Evolutionary conservation across 2,888 invertebrate genomes (phyloP).

Genomic region (Oscheius sp.): DNA sequence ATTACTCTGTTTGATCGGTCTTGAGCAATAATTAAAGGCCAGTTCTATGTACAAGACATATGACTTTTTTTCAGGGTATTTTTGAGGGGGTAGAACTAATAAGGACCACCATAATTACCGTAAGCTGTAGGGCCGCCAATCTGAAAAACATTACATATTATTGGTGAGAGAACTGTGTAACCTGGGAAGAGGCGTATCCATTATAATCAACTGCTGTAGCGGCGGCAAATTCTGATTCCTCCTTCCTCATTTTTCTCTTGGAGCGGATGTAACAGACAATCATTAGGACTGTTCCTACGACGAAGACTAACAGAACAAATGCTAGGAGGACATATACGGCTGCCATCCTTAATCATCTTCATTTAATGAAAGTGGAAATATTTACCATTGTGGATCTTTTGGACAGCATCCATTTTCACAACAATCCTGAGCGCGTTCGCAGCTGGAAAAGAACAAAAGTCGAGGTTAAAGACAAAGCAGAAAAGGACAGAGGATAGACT

Average conservation of each 20-base stretch:
- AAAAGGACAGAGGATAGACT: slow-evolving; percentile 18
- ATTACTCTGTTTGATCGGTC: slow-evolving; percentile 25
- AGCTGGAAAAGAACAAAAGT: slow-evolving; percentile 46
- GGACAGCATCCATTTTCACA: slow-evolving; percentile 71
- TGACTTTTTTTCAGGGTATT: neutral
- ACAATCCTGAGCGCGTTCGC: slow-evolving; percentile 70
- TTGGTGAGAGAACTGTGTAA: slow-evolving; percentile 1
- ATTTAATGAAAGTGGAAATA: neutral
- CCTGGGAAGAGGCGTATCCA: slow-evolving; percentile 58
- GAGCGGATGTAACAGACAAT: slow-evolving; percentile 68
- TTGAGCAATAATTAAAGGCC: slow-evolving; percentile 36
- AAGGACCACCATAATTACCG: slow-evolving; percentile 35
- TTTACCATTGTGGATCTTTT: slow-evolving; percentile 72
- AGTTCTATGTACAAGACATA: slow-evolving; percentile 32
- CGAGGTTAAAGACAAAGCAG: neutral
- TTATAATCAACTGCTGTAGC: slow-evolving; percentile 52
- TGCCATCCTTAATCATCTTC: slow-evolving; percentile 63
- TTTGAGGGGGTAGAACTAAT: slow-evolving; percentile 8
- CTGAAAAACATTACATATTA: neutral
- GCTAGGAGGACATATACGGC: slow-evolving; percentile 69
- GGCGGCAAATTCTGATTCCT: slow-evolving; percentile 59
- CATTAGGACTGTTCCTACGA: slow-evolving; percentile 67
- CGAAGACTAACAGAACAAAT: slow-evolving; percentile 69
- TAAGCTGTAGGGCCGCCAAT: slow-evolving; percentile 29
- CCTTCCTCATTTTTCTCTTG: slow-evolving; percentile 63